Evolutionary conservation across 2,113 vertebrate genomes (phyloP), one percentile per base, ranked within the genome.

Genomic region (Triplophysa rosa): DNA sequence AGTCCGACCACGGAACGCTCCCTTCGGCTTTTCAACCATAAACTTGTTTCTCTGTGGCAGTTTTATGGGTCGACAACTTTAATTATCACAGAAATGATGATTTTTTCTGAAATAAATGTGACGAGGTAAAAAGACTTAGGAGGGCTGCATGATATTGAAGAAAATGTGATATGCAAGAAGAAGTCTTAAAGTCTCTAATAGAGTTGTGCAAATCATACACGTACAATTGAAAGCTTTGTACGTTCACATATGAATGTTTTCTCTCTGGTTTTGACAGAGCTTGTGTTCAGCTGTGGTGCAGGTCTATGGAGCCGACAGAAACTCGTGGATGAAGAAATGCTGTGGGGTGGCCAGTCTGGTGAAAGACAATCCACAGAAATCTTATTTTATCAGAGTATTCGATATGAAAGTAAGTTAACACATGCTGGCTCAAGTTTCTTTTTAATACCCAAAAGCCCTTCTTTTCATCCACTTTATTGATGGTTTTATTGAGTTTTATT

Each of bases 341-440:
- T 98, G 96, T 82, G 98, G 97, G 1, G 96, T 98, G 88, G 95
- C 94, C 88, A 98, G 95, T 90, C 92, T 99, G 88, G 95, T 99
- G 86, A 99, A 99, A 90, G 98, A 99, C 95, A 98, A 96, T 94
- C 93, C 93, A 0, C 93, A 89, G 80, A 93, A 96, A 82, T 99
- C 98, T 0, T 99, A 99, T 93, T 99, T 94, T 91, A 96, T 99
- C 92, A 94, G 96, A 87, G 94, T 99, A 87, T 94, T 94, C 78
- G 96, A 98, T 89, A 94, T 99, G 82, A 99, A 94, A 95, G 98
- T 99, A 78, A 90, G 93, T 47, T 62, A 10, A 58, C 1, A 0
- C 62, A 12, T 21, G 11, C 61, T 64, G 23, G 24, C 4, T 37
- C 58, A 52, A 6, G 33, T 49, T 12, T 12, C 16, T 74, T 74